Percentiles rank a stretch among this genome's conserved stretches.
phyloP scores from a whole-genome alignment of 2,113 vertebrate species.

The Tragelaphus imberbis region DNA sequence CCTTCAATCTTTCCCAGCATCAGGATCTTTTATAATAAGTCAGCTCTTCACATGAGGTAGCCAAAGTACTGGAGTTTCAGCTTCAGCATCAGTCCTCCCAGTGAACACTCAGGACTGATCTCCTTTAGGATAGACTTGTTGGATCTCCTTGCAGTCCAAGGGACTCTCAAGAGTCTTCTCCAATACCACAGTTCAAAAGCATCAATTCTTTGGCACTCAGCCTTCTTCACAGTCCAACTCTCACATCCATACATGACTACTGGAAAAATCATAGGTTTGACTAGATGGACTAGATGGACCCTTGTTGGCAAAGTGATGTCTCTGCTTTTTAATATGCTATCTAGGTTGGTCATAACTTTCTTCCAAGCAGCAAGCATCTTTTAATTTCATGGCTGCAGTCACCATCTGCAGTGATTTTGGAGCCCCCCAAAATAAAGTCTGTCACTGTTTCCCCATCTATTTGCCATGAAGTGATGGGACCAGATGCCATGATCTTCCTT shows the following conservation, averaged over 20 bases:
- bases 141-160: not conserved
- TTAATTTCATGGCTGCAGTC: no score
- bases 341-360: not conserved
- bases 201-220: not conserved
- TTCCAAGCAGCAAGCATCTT: not conserved
- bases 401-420: no score
- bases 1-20: not conserved
- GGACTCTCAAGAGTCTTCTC: not conserved
- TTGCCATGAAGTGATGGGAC: no score
- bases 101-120: not conserved
- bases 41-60: accelerated
- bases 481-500: no score
- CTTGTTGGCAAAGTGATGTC: not conserved
- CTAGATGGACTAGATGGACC: not conserved
- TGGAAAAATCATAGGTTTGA: not conserved
- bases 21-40: not conserved
- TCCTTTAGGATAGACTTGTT: not conserved
- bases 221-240: not conserved
- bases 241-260: not conserved
- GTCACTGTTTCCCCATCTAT: no score
- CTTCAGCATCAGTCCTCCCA: not conserved
- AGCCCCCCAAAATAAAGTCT: no score
- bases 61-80: not conserved
- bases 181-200: not conserved
- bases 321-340: not conserved